Percentiles rank a stretch among this genome's conserved stretches.
Evolutionary conservation across 1,140 invertebrate species (phyloP).

Genomic region (Dufourea novaeangliae): DNA sequence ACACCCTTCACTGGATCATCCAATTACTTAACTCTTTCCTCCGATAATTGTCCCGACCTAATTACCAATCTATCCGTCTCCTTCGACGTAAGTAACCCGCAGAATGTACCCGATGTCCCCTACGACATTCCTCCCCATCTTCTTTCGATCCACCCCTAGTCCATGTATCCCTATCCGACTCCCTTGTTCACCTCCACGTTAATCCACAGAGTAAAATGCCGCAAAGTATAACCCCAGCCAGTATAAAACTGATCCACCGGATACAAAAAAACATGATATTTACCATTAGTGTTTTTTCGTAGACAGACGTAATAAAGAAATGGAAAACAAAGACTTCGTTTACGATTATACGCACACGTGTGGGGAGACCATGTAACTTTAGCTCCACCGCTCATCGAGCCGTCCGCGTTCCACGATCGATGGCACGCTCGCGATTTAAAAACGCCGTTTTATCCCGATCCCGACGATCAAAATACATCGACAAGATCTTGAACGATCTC

Average conservation of each 20-base stretch:
- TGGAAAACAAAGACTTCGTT: constrained; percentile 76
- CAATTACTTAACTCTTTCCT: constrained; percentile 47
- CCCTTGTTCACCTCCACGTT: constrained; percentile 17
- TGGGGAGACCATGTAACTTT: constrained; percentile 82
- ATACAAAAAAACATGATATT: constrained; percentile 70
- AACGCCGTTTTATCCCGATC: constrained; percentile 3
- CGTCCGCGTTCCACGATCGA: constrained; percentile 53
- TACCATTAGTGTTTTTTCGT: constrained; percentile 78
- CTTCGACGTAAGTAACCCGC: constrained; percentile 44
- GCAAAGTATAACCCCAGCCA: constrained; percentile 57
- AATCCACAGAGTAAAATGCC: constrained; percentile 34
- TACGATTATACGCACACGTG: constrained; percentile 81
- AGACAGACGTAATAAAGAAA: constrained; percentile 76
- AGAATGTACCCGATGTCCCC: constrained; percentile 34
- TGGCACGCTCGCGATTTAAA: constrained; percentile 26
- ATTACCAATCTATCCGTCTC: constrained; percentile 56
- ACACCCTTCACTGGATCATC: constrained; percentile 49
- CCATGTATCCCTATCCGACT: not conserved
- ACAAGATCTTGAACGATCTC: not conserved
- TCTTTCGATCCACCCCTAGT: not conserved
- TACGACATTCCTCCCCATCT: not conserved
- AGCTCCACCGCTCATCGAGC: constrained; percentile 80
- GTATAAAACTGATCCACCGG: constrained; percentile 65
- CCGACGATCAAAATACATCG: not conserved
- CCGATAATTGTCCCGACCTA: constrained; percentile 38